Percentiles rank a stretch among this genome's conserved stretches.
These are phyloP conservation scores for Hydrophis major DNA, from an alignment of 2,797 vertebrate genomes.

Conservation along the genomic window DNA sequence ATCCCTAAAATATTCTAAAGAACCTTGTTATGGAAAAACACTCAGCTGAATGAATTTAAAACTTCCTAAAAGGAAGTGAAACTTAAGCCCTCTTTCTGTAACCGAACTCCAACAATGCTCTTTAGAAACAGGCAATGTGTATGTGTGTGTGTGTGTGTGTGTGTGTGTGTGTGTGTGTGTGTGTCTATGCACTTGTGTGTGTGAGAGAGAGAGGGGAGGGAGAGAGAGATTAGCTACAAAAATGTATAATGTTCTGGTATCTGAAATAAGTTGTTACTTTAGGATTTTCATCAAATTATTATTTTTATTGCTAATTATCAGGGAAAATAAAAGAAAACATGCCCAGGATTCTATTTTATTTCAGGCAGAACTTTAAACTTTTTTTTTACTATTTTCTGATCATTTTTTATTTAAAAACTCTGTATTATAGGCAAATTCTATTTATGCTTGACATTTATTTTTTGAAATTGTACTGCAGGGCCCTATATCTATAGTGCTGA, in stretches of 20 bases:
- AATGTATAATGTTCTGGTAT: not conserved
- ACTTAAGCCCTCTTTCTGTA: not conserved
- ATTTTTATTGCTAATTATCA: not conserved
- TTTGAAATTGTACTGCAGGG: not conserved
- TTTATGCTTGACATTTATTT: not conserved
- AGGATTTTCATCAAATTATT: not conserved
- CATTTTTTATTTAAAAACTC: not conserved
- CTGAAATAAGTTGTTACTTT: not conserved
- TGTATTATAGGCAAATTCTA: not conserved
- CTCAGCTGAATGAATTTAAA: not conserved
- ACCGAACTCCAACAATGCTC: not conserved
- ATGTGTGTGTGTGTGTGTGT: too few species aligned
- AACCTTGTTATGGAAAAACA: not conserved
- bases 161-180: too few species aligned
- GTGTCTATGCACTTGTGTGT: too few species aligned
- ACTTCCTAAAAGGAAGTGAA: not conserved
- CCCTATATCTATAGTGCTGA: not conserved
- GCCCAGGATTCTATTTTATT: not conserved
- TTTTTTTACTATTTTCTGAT: not conserved
- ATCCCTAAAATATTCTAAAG: constrained; percentile 16
- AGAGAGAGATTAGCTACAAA: not conserved
- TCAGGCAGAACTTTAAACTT: not conserved
- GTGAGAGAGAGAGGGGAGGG: too few species aligned
- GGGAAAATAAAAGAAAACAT: not conserved
- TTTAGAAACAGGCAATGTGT: not conserved